Evolutionary conservation across 2,113 vertebrate genomes (phyloP), one percentile per base, ranked within the genome.

Genomic region (Mohoua ochrocephala): DNA sequence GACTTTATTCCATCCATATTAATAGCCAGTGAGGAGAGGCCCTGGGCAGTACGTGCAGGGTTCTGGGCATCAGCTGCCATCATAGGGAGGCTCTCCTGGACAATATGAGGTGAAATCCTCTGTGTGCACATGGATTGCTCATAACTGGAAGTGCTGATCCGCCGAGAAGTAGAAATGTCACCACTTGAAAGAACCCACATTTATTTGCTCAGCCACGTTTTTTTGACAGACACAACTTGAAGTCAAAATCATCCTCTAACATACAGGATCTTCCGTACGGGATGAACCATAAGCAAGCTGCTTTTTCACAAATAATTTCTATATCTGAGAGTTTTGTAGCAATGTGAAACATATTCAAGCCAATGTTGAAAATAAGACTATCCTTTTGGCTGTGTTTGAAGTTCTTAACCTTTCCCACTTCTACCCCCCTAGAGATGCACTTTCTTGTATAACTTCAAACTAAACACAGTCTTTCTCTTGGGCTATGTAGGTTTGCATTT

Each of bases 401-500:
- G 75, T 80, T 86, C 71, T 79, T 93, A 83, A 81, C 68, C 79
- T 92, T 94, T 93, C 47, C 59, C 14, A 19, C 52, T 84, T 84
- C 63, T 50, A 24, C 41, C 13, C 18, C 22, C 8, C 44, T 30
- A 19, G 83, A 77, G 47, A 86, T 21, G 26, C 30, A 23, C 60
- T 91, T 91, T 54, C 67, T 83, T 91, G 84, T 84, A 7, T 45
- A 50, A 64, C 68, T 86, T 78, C 71, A 84, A 84, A 74, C 31
- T 64, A 77, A 92, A 86, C 28, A n/a, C 20, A 44, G 8, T 59
- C 47, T 63, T 94, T 86, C 87, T 93, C 92, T 87, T 93, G 85
- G 47, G 68, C 76, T 86, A 14, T 63, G 68, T 63, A 77, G 30
- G 53, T 91, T 90, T 97, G 71, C 39, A 59, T 96, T 94, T 85